These are phyloP conservation scores for Drosophila differens DNA, from an alignment of 2,888 invertebrate genomes.

Conservation along the genomic window DNA sequence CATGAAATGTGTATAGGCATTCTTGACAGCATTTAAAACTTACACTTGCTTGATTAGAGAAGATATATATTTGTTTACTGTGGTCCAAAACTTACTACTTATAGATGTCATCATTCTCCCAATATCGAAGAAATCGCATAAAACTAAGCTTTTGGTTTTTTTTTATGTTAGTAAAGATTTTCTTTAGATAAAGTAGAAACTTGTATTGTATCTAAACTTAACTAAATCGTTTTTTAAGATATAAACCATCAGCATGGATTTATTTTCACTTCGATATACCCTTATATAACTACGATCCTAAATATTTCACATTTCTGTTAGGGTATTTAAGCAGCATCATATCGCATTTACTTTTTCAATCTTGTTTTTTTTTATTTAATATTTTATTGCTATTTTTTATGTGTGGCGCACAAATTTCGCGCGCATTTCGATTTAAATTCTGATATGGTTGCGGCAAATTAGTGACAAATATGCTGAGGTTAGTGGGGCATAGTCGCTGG, in stretches of 20 bases:
- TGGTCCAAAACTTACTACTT: background rate
- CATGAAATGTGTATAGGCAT: background rate
- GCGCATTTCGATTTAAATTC: constrained; percentile 74
- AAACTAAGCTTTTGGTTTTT: background rate
- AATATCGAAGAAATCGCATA: background rate
- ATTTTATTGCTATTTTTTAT: constrained; percentile 36
- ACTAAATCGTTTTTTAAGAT: background rate
- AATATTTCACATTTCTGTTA: background rate
- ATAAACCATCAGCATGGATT: background rate
- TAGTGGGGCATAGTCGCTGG: constrained; percentile 25
- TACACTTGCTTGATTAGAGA: background rate
- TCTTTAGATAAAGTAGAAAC: too few species aligned
- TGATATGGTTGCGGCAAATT: constrained; percentile 56
- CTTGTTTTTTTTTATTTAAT: background rate
- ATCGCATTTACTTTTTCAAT: background rate
- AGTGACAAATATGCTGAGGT: constrained; percentile 33
- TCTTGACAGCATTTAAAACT: background rate
- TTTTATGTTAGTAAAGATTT: background rate
- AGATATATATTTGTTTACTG: background rate
- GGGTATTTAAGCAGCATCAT: background rate
- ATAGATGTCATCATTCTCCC: background rate
- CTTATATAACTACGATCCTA: background rate
- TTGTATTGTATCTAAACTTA: too few species aligned
- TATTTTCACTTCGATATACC: background rate
- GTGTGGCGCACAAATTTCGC: constrained; percentile 47